Conservation (phyloP, 1,140 invertebrate genomes). For the Danaus plexippus region DNA sequence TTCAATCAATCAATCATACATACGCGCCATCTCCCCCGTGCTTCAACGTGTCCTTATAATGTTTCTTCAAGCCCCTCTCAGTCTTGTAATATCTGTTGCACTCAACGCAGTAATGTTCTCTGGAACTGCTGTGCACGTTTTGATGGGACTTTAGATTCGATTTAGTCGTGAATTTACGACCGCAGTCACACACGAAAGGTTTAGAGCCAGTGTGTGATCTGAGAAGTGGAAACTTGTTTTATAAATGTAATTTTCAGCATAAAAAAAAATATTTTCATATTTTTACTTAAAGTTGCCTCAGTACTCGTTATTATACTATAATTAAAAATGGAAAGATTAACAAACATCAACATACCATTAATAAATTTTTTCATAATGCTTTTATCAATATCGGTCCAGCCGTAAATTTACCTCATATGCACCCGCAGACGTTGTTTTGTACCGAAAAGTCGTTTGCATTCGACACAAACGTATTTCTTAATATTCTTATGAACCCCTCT, state of each 20-base stretch:
- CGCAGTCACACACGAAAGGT: conserved; percentile 20
- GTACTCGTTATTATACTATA: too few species aligned
- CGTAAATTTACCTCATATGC: conserved; percentile 10
- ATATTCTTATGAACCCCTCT: conserved; percentile 11
- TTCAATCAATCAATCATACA: too few species aligned
- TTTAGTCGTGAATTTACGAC: conserved; percentile 14
- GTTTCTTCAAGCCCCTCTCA: conserved; percentile 19
- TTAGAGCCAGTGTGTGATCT: conserved; percentile 19
- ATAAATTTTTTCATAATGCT: too few species aligned
- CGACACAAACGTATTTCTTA: conserved; percentile 14
- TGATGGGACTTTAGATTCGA: conserved; percentile 21
- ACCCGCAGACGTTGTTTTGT: conserved; percentile 17
- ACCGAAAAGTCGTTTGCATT: conserved; percentile 8
- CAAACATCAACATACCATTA: too few species aligned
- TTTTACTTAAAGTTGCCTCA: too few species aligned
- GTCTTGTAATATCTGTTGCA: conserved; percentile 24
- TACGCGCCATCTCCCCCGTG: neutral
- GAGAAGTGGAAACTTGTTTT: neutral
- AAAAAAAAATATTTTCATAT: too few species aligned
- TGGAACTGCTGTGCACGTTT: conserved; percentile 8
- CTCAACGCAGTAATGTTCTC: conserved; percentile 18
- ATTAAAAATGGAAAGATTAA: too few species aligned
- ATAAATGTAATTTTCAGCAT: too few species aligned
- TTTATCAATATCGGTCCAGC: too few species aligned
- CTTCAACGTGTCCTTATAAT: conserved; percentile 12